Base-by-base conservation (phyloP, 2,113 vertebrate species). In the Motacilla alba region DNA sequence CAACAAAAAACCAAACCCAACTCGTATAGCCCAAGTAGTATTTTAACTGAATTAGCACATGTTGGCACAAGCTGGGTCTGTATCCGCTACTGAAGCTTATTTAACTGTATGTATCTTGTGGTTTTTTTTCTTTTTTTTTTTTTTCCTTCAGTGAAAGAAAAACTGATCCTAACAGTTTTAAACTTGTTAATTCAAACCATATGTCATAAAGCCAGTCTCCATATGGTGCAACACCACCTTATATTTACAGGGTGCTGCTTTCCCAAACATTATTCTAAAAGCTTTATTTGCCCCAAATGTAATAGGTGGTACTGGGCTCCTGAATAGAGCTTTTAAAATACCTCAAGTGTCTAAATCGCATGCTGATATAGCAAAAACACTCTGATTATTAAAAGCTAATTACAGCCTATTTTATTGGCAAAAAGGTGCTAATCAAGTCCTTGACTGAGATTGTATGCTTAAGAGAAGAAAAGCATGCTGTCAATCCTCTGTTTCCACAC, bases 151-250 rank as follows among this genome's bases (percentile, higher is more conserved):
- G 98, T 97, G 97, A 98, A 98, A 98, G 98, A 98, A 98, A 98
- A 98, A 98, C 98, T 98, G 98, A 98, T 98, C 98, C 97, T 98
- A 98, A 98, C 98, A 98, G 98, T 98, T 98, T 98, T 97, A 98
- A 98, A 98, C 97, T 98, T 98, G 98, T 98, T 98, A 98, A 98
- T 98, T 98, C 98, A 98, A 98, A 97, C 98, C 98, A 98, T 98
- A 98, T 98, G 98, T 97, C 97, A 98, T 97, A 98, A 88, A 98
- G 77, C 94, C 97, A 96, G 97, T 74, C 97, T 98, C 98, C 98
- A 98, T 98, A 98, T 98, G 98, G 97, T 97, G 95, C 97, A 88
- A 90, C 94, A 97, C 97, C 97, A 98, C 98, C 98, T 98, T 98
- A 96, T 98, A 98, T 98, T 98, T 98, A 98, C 97, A 95, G 96